A percentile compares a stretch with the other conserved stretches of the same genome.
phyloP scores from a whole-genome alignment of 2,888 invertebrate genomes.

The Volucella bombylans region DNA sequence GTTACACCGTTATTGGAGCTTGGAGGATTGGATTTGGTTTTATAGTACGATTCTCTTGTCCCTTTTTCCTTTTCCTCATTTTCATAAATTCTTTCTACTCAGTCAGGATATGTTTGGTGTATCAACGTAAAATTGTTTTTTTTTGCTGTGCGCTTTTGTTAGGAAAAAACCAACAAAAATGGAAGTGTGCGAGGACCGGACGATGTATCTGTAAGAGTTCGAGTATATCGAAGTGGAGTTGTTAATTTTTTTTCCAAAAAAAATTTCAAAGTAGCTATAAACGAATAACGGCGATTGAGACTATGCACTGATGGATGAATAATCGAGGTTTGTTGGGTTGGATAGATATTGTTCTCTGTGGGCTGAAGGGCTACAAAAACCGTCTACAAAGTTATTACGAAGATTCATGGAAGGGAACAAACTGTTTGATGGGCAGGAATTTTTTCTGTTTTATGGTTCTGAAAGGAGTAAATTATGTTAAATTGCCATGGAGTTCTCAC shows the following conservation, averaged over 20 bases:
- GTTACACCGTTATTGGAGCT: not conserved
- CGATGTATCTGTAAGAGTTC: too few species aligned
- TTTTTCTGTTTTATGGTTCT: too few species aligned
- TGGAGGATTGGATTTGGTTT: not conserved
- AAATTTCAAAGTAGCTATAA: not conserved
- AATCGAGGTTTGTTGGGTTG: not conserved
- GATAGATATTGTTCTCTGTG: not conserved
- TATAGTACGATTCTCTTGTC: not conserved
- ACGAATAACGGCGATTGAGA: constrained; percentile 3
- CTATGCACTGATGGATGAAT: not conserved
- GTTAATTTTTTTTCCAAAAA: constrained; percentile 1
- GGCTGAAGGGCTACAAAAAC: not conserved
- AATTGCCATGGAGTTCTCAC: too few species aligned
- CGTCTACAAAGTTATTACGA: constrained; percentile 18
- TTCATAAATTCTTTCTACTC: constrained; percentile 11
- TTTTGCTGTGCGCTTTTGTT: constrained; percentile 9
- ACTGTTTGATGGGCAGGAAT: too few species aligned
- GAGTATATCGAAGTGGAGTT: constrained; percentile 1
- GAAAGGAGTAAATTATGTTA: too few species aligned
- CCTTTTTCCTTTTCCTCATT: not conserved
- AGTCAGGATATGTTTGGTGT: constrained; percentile 13
- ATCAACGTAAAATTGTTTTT: constrained; percentile 12
- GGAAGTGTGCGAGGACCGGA: too few species aligned
- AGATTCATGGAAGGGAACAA: not conserved
- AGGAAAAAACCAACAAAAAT: not conserved